Evolutionary conservation across 2,888 invertebrate species (phyloP), one percentile per base, ranked within the genome.

Genomic region (Drosophila aldrichi): DNA sequence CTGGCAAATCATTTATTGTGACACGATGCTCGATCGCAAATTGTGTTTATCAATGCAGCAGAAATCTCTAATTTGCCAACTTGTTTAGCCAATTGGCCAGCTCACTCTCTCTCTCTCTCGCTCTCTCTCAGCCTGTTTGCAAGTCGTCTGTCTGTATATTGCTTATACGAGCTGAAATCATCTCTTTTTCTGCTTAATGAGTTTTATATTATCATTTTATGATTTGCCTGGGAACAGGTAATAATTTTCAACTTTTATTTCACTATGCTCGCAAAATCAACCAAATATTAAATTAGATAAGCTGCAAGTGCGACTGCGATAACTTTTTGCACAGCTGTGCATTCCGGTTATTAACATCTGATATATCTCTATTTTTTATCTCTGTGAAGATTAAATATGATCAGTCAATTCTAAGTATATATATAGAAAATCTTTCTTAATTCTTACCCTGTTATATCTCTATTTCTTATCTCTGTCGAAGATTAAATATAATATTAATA

Each of bases 1-100:
- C 64, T 70, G 77, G 69, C 70, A 89, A 86, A 89, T 86, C 83
- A 86, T 82, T 89, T 86, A 81, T 83, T 88, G 86, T 86, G 87
- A 88, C 88, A 88, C 89, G 90, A 90, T 83, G 75, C 51, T 51
- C 52, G 68, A 66, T 80, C 71, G 68, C 62, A 61, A 66, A 65
- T 55, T 48, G 66, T 34, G 66, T 66, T 55, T 66, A 70, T 69
- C 63, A 77, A 79, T 69, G 64, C 64, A 62, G 61, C 58, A 60
- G 68, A 68, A 72, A 62, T 71, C 48, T 34, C 36, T 25, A 58
- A 46, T 41, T 66, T 55, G 56, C 43, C 43, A 56, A 56, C 56
- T 43, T 56, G 56, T 56, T 56, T 12, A 16, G 41, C 32, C 56
- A 62, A 75, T 75, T 59, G 36, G 9, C 57, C 44, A 20, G 7